Base-by-base conservation (phyloP, 2,797 vertebrate genomes). In the Takifugu ocellatus region DNA sequence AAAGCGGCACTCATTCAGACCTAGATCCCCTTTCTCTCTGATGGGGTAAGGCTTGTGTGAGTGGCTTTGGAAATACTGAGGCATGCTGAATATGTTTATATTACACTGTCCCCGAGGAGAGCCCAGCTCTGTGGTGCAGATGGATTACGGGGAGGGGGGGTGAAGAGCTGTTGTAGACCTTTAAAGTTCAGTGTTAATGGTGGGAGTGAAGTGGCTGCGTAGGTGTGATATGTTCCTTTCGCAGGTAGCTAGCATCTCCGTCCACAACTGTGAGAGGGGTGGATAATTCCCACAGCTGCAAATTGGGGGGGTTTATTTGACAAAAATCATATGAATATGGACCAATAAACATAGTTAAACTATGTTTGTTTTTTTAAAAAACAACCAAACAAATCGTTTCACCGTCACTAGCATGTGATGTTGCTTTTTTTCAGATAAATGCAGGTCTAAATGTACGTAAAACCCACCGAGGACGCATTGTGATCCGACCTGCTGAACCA, bases 61-160 rank as follows among this genome's bases (percentile, higher is more conserved):
- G 81, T 84, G 86, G 83, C 74, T 84, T 87, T 87, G 89, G 85
- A 88, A 89, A 88, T 72, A 86, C 68, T 85, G 84, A 88, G 79
- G 69, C 85, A 78, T 67, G 73, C 77, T 73, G 77, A 75, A 80
- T 73, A 78, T 90, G 85, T 88, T 88, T 86, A 74, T 86, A 72
- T 81, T 86, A 78, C 75, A 72, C 70, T 72, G 79, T 87, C 86
- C 78, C 84, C 54, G 42, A 68, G 82, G 84, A 82, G 79, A 76
- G 78, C 49, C 66, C 75, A 82, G 82, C 79, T 83, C 82, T 73
- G 78, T 81, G 83, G 83, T 75, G 70, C 66, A 83, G 81, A 84
- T 84, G 85, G 72, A 86, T 84, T 83, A 82, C 76, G 62, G 78
- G 62, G 75, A 27, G 62, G 78, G 16, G 66, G 59, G 39, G 74